Percentiles rank a stretch among this genome's conserved stretches.
Conservation (phyloP, 2,888 invertebrate genomes). For the Cyrtodaria siliqua region DNA sequence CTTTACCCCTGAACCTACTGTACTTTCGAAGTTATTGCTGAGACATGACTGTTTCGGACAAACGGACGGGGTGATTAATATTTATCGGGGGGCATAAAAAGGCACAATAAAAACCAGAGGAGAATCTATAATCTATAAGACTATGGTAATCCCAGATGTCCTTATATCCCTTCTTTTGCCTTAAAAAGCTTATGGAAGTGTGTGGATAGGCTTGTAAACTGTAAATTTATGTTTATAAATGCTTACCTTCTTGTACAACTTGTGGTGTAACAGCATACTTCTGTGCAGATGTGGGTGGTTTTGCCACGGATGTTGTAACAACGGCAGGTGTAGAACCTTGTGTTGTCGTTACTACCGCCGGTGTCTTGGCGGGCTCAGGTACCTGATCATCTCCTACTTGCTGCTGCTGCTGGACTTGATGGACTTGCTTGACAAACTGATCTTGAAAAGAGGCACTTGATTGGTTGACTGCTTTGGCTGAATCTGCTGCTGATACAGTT, state of each 20-base stretch:
- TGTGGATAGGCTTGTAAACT: too few relatives aligned
- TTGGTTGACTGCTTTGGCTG: conserved; percentile 11
- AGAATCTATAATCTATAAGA: too few relatives aligned
- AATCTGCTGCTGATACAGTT: conserved; percentile 62
- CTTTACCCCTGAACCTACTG: too few relatives aligned
- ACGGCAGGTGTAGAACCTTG: conserved; percentile 12
- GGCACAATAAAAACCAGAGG: too few relatives aligned
- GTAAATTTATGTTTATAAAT: not conserved
- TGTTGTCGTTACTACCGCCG: conserved; percentile 43
- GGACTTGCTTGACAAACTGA: conserved; percentile 40
- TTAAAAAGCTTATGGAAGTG: too few relatives aligned
- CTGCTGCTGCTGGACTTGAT: too few relatives aligned
- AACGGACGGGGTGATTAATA: too few relatives aligned
- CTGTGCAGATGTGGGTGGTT: conserved; percentile 52
- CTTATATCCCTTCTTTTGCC: too few relatives aligned
- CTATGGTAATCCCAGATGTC: too few relatives aligned
- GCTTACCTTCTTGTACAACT: conserved; percentile 94
- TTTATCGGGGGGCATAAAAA: too few relatives aligned
- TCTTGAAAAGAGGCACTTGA: conserved; percentile 20
- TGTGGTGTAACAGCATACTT: conserved; percentile 96
- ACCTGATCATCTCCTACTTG: not conserved
- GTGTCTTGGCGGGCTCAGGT: conserved; percentile 29
- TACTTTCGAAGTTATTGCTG: too few relatives aligned
- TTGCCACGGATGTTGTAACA: not conserved
- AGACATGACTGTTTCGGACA: too few relatives aligned